Evolutionary conservation across 2,113 vertebrate species (phyloP).

Genomic region (Arvicanthis niloticus): DNA sequence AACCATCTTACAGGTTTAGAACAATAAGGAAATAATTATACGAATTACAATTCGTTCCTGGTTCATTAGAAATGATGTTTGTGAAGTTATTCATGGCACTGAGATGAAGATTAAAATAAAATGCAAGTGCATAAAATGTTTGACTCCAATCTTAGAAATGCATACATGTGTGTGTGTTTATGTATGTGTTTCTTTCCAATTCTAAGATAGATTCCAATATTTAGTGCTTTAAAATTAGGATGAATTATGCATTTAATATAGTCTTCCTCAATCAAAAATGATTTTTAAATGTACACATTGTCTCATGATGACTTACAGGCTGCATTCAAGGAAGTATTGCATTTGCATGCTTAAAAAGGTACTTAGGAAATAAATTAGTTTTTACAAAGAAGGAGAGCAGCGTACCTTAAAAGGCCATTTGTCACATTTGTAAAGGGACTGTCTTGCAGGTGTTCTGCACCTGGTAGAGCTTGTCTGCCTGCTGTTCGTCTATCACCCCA

Average conservation of each 20-base stretch:
- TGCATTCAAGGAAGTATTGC: slow-evolving; percentile 13
- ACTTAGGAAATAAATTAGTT: slow-evolving; percentile 19
- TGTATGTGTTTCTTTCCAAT: background rate
- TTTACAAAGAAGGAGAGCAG: background rate
- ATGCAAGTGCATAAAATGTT: background rate
- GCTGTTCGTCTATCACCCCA: background rate
- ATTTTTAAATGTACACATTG: slow-evolving; percentile 31
- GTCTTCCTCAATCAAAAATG: slow-evolving; percentile 36
- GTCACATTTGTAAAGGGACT: background rate
- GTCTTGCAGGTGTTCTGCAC: background rate
- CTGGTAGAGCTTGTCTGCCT: background rate
- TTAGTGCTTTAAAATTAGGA: slow-evolving; percentile 54
- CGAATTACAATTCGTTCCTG: background rate
- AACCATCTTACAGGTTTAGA: slow-evolving; percentile 25
- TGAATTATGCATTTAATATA: slow-evolving; percentile 34
- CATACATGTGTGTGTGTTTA: background rate
- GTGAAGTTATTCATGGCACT: background rate
- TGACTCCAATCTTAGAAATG: background rate
- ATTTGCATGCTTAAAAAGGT: slow-evolving; percentile 27
- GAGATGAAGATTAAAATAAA: background rate
- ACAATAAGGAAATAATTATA: background rate
- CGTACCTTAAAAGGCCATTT: background rate
- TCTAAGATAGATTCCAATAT: background rate
- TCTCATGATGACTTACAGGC: slow-evolving; percentile 40
- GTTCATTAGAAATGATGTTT: slow-evolving; percentile 51